Percentiles rank a stretch among this genome's conserved stretches.
These are phyloP conservation scores for Scolopax bukidnonensis DNA, from an alignment of 2,797 vertebrate species.

Conservation along the genomic window DNA sequence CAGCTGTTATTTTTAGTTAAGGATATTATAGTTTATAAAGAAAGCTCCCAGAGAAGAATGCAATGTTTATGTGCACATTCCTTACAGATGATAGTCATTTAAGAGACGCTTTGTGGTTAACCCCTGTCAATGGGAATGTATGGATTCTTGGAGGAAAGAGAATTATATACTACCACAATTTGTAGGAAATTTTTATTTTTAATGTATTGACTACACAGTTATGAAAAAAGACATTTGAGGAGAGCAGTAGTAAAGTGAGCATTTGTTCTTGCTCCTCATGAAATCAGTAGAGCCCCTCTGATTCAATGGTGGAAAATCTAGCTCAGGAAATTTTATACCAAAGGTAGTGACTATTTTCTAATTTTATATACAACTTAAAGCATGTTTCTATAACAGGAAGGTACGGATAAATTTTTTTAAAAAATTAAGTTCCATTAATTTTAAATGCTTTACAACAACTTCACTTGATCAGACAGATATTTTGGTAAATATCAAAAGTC, in stretches of 20 bases:
- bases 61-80: constrained; percentile 63
- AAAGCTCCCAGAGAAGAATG: constrained; percentile 53
- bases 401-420: neutral
- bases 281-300: neutral
- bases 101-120: constrained; percentile 31
- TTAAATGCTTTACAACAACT: neutral
- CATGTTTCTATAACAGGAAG: neutral
- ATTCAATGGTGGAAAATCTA: neutral
- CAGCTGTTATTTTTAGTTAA: constrained; percentile 71
- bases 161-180: constrained; percentile 12
- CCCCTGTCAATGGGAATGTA: constrained; percentile 29
- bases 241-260: neutral
- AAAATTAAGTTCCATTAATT: neutral
- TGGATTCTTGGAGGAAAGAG: constrained; percentile 22
- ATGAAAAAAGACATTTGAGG: neutral
- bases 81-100: constrained; percentile 58
- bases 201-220: neutral
- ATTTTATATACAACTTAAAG: neutral
- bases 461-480: neutral
- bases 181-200: constrained; percentile 61
- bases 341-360: neutral
- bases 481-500: neutral
- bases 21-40: constrained; percentile 61
- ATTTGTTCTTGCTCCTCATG: neutral
- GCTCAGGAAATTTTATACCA: neutral